Base-by-base conservation (phyloP, 1,140 invertebrate species). In the Bombus waltoni region DNA sequence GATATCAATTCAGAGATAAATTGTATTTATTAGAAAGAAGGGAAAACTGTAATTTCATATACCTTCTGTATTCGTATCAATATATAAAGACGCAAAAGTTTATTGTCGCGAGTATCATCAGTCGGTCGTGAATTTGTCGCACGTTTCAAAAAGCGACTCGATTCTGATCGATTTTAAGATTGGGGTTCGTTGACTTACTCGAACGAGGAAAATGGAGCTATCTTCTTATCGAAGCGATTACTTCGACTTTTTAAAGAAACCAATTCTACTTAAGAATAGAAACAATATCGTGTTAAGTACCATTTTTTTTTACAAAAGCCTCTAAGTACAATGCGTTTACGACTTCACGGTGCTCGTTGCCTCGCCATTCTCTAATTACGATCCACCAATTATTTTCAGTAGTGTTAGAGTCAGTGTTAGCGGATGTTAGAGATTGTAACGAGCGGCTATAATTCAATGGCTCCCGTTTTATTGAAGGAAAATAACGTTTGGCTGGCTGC, bases 401-500 rank as follows among this genome's bases (percentile, higher is more conserved):
- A 22, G 47, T 15, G 47, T 53, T 53, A 53, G 38, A 38, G 25
- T n/a, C 47, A 22, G 47, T 5, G 47, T 53, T 53, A 53, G 38
- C 57, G 25, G 42, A 9, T 22, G 8, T 6, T 47, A 22, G 35
- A n/a, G 77, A 42, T 80, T 28, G 44, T 70, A 53, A 70, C 42
- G 18, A 35, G 28, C 18, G 32, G n/a, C 38, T 13, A 77, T 65
- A n/a, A 57, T 40, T 65, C 28, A 42, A 47, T 53, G 38, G n/a
- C 28, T 38, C 28, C 38, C 13, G 42, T 35, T n/a, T 59, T n/a
- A 53, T 15, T 13, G 38, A 44, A 44, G 62, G 44, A 8, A 32
- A 71, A 79, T 59, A 84, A 79, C 65, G 71, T 35, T 62, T 32
- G 22, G 6, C 65, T 32, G 28, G 53, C 18, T 32, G 75, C 59